A percentile compares a stretch with the other conserved stretches of the same genome.
Conservation (phyloP, 2,113 vertebrate species). For the Setophaga kirtlandii region DNA sequence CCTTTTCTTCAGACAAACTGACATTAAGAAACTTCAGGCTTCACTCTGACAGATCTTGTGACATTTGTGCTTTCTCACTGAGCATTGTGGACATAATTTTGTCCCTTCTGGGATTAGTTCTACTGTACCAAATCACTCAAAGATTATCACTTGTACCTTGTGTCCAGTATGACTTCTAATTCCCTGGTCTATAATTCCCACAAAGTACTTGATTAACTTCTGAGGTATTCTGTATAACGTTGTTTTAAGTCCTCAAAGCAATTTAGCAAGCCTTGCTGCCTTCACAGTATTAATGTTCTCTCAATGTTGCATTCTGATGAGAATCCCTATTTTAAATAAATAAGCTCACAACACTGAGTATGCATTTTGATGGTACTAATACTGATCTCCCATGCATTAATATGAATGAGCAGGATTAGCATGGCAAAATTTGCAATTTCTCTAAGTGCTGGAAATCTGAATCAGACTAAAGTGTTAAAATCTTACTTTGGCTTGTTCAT, state of each 20-base stretch:
- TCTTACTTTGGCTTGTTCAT: not conserved
- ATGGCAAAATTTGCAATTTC: not conserved
- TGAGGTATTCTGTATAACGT: not conserved
- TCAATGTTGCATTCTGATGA: slow-evolving; percentile 1
- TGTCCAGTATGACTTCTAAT: not conserved
- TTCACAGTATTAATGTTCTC: slow-evolving; percentile 14
- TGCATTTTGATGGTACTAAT: slow-evolving; percentile 30
- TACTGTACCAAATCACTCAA: not conserved
- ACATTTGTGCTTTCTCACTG: not conserved
- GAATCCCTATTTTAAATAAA: slow-evolving; percentile 29
- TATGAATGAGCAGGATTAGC: slow-evolving; percentile 56
- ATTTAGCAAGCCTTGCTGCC: slow-evolving; percentile 1
- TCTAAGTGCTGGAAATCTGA: not conserved
- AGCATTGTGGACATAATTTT: not conserved
- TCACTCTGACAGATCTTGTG: not conserved
- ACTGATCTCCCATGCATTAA: slow-evolving; percentile 29
- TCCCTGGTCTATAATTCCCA: not conserved
- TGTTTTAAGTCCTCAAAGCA: not conserved
- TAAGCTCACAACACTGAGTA: not conserved
- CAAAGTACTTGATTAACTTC: slow-evolving; percentile 23
- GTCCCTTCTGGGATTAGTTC: not conserved
- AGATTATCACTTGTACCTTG: not conserved
- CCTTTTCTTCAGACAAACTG: not conserved
- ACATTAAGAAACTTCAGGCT: not conserved
- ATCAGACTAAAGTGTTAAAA: not conserved